phyloP scores from a whole-genome alignment of 1,140 invertebrate species.

The Scaptomyza montana region DNA sequence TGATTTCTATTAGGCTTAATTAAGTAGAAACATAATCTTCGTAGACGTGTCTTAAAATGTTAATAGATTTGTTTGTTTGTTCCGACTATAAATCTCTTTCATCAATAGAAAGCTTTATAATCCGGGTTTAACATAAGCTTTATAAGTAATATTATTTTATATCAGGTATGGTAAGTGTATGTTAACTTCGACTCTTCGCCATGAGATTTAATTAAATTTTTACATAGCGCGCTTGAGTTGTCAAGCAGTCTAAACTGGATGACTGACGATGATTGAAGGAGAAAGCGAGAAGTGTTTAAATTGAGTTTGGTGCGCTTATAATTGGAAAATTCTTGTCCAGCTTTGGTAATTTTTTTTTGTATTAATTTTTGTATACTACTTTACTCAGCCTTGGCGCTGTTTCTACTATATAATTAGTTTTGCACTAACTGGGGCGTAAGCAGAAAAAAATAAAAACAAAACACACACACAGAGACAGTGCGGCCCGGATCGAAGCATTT shows the following conservation, averaged over 20 bases:
- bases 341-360: background rate
- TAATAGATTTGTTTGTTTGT: no score
- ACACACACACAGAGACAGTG: conserved; percentile 32
- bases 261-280: conserved; percentile 25
- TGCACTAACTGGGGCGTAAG: conserved; percentile 77
- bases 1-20: no score
- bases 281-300: conserved; percentile 28
- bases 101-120: no score
- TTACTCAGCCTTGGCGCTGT: conserved; percentile 17
- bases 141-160: no score
- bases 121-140: no score
- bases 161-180: background rate
- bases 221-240: conserved; percentile 45
- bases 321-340: conserved; percentile 40
- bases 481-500: conserved; percentile 55
- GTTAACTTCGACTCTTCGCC: background rate
- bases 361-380: conserved; percentile 9
- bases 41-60: no score
- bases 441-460: conserved; percentile 18
- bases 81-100: no score
- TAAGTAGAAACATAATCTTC: no score
- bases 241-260: conserved; percentile 25
- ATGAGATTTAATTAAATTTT: conserved; percentile 43
- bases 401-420: conserved; percentile 70
- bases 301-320: conserved; percentile 15